Percentiles rank a stretch among this genome's conserved stretches.
Conservation (phyloP, 37 sponge, comb jelly and placozoan genomes). For the Oopsacas minuta region DNA sequence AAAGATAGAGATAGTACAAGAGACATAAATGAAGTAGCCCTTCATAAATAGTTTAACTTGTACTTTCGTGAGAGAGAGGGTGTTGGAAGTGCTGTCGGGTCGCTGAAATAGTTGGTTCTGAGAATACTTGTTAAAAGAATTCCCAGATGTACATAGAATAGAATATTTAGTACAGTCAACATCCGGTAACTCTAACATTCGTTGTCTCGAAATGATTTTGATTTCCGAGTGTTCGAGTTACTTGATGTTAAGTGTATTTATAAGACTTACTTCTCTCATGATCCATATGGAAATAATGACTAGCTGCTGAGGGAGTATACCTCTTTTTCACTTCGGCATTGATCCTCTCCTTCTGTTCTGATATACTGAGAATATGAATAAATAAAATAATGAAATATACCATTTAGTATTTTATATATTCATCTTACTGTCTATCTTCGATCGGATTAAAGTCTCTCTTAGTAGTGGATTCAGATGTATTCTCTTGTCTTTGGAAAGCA, state of each 20-base stretch:
- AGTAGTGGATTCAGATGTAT: slow-evolving; percentile 11
- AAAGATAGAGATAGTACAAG: no score
- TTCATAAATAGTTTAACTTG: no score
- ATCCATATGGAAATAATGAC: slow-evolving; percentile 12
- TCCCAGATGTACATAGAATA: no score
- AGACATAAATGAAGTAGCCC: no score
- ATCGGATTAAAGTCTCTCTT: slow-evolving; percentile 37
- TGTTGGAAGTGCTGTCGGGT: neutral
- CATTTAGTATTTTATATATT: neutral
- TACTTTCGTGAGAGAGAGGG: no score
- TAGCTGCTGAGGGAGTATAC: neutral
- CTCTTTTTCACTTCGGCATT: neutral
- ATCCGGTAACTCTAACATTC: no score
- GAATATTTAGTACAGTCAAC: no score
- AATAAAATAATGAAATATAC: neutral
- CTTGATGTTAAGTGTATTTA: no score
- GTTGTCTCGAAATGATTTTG: no score
- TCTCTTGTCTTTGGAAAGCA: neutral
- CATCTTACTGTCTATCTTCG: slow-evolving; percentile 24
- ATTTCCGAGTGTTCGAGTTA: no score
- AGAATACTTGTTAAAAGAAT: neutral
- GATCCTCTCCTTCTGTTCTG: neutral
- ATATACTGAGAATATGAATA: neutral
- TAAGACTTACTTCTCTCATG: neutral
- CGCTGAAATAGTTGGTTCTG: neutral